Conservation (phyloP, 2,888 invertebrate species). For the Pristionchus mayeri region DNA sequence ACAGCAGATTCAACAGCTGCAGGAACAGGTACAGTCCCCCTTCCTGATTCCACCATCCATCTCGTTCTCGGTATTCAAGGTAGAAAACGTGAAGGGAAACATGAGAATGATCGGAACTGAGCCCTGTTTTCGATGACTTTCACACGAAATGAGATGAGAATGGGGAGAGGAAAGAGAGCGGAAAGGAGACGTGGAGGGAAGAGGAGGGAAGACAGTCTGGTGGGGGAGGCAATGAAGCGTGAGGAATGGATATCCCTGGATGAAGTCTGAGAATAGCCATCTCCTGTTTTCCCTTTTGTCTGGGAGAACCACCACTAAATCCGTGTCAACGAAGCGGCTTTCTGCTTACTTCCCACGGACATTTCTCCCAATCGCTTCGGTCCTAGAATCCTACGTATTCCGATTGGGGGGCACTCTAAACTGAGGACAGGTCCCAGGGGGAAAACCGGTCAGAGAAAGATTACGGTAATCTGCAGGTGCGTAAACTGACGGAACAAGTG, state of each 20-base stretch:
- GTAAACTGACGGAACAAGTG: constrained; percentile 66
- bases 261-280: background rate
- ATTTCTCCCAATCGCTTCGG: too few relatives aligned
- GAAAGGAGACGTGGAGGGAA: background rate
- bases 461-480: constrained; percentile 58
- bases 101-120: background rate
- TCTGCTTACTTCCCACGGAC: too few relatives aligned
- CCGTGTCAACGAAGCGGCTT: too few relatives aligned
- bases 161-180: background rate
- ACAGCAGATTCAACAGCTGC: constrained; percentile 73
- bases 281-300: background rate
- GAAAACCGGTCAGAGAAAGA: background rate
- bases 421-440: background rate
- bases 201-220: too few relatives aligned
- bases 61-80: background rate
- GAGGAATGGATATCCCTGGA: too few relatives aligned
- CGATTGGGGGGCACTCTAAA: background rate
- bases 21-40: constrained; percentile 61
- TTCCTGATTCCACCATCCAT: background rate
- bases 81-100: constrained; percentile 29
- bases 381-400: too few relatives aligned
- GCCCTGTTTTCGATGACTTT: constrained; percentile 4
- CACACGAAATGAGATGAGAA: background rate
- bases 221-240: constrained; percentile 10
- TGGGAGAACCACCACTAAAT: too few relatives aligned